Evolutionary conservation across 2,888 invertebrate species (phyloP).

Genomic region (Augiades crinisus): DNA sequence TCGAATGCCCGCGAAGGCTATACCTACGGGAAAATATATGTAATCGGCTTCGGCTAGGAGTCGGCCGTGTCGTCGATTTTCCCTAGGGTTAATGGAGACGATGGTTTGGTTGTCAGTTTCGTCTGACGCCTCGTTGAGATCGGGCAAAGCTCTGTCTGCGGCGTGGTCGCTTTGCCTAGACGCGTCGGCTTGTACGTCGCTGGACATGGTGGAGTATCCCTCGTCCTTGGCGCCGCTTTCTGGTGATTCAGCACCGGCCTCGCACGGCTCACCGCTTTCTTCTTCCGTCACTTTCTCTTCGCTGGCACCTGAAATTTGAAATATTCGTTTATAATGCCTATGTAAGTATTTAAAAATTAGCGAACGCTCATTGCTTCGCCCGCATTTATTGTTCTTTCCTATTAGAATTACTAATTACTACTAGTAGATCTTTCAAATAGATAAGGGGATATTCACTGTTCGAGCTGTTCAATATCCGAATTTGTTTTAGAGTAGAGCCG

Average conservation of each 20-base stretch:
- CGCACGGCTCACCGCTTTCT: constrained; percentile 80
- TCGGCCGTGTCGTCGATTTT: constrained; percentile 77
- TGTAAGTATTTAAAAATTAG: no score
- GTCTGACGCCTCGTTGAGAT: constrained; percentile 87
- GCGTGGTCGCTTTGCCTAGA: constrained; percentile 81
- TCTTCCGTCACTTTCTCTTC: constrained; percentile 66
- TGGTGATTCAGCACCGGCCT: constrained; percentile 87
- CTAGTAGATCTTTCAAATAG: no score
- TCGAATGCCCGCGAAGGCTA: constrained; percentile 83
- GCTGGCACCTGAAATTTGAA: constrained; percentile 49
- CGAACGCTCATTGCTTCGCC: no score
- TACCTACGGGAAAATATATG: constrained; percentile 85
- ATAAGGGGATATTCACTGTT: no score
- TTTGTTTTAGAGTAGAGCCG: no score
- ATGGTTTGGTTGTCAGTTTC: constrained; percentile 84
- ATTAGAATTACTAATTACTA: no score
- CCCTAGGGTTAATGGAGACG: constrained; percentile 73
- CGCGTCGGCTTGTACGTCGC: constrained; percentile 89
- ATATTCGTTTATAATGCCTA: background rate
- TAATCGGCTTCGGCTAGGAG: constrained; percentile 84
- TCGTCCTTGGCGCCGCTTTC: constrained; percentile 90
- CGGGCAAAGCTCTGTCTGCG: constrained; percentile 83
- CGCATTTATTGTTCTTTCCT: no score
- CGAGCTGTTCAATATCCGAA: no score
- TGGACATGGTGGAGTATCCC: constrained; percentile 92